Conservation (phyloP, 2,797 vertebrate genomes). For the Ficedula albicollis region DNA sequence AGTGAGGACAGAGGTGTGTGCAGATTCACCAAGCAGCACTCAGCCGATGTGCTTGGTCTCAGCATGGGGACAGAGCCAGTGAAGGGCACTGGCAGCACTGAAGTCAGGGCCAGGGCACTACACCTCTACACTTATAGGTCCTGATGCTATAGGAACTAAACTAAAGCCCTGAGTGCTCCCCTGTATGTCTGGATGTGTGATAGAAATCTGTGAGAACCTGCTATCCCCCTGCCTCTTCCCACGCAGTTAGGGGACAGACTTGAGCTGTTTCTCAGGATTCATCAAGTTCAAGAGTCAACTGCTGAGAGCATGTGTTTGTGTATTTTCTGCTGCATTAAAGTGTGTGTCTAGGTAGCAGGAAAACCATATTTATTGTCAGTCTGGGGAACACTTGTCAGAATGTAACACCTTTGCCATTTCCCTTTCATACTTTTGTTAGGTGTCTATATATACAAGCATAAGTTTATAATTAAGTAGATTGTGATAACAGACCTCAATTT, state of each 20-base stretch:
- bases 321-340: not conserved
- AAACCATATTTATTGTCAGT: not conserved
- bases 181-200: not conserved
- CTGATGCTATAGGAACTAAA: not conserved
- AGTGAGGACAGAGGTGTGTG: not conserved
- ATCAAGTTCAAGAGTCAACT: not conserved
- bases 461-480: constrained; percentile 75
- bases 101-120: not conserved
- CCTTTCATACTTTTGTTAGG: constrained; percentile 41
- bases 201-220: not conserved
- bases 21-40: not conserved
- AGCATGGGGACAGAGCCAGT: not conserved
- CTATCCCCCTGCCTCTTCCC: not conserved
- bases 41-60: not conserved
- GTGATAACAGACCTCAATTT: constrained; percentile 66
- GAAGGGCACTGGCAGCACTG: too few relatives aligned
- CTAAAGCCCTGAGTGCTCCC: not conserved
- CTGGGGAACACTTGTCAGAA: not conserved
- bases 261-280: not conserved
- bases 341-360: not conserved
- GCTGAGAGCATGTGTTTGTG: not conserved
- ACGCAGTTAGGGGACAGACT: not conserved
- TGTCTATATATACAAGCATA: constrained; percentile 50
- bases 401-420: not conserved
- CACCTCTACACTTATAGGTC: not conserved